These are phyloP conservation scores for Tenrec ecaudatus DNA, from an alignment of 2,113 vertebrate species.

Conservation along the genomic window DNA sequence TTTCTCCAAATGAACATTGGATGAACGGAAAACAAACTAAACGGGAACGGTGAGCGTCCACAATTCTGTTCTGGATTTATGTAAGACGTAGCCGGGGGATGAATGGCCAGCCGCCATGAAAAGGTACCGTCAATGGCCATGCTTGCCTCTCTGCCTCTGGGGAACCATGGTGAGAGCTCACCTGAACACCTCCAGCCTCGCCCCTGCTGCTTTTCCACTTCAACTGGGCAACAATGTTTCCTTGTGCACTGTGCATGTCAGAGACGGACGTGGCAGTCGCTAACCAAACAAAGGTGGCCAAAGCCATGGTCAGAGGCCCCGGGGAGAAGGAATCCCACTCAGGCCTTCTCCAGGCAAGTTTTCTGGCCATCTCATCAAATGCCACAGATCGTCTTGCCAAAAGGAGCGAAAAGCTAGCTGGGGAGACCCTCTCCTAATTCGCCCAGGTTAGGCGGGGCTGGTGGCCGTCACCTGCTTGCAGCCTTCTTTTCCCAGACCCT, in stretches of 20 bases:
- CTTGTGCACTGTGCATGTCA: background rate
- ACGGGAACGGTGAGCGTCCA: conserved; percentile 11
- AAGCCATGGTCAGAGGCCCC: background rate
- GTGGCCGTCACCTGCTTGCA: no score
- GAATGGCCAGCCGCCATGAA: background rate
- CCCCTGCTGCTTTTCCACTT: background rate
- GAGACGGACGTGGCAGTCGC: background rate
- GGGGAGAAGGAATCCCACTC: background rate
- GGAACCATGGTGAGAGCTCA: background rate
- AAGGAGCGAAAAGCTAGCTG: background rate
- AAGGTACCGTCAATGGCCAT: background rate
- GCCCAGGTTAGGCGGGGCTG: background rate
- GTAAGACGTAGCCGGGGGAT: background rate
- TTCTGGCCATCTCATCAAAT: background rate
- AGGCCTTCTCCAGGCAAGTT: background rate
- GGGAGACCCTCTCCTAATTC: background rate
- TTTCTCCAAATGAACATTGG: background rate
- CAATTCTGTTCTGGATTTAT: conserved; percentile 44
- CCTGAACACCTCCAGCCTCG: background rate
- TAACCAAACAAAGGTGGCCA: background rate
- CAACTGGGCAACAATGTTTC: background rate
- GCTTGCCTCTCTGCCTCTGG: background rate
- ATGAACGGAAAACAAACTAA: conserved; percentile 13
- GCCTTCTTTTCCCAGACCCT: background rate
- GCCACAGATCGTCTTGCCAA: background rate